phyloP scores from a whole-genome alignment of 2,888 invertebrate genomes.

The Azorinus chamasolen region DNA sequence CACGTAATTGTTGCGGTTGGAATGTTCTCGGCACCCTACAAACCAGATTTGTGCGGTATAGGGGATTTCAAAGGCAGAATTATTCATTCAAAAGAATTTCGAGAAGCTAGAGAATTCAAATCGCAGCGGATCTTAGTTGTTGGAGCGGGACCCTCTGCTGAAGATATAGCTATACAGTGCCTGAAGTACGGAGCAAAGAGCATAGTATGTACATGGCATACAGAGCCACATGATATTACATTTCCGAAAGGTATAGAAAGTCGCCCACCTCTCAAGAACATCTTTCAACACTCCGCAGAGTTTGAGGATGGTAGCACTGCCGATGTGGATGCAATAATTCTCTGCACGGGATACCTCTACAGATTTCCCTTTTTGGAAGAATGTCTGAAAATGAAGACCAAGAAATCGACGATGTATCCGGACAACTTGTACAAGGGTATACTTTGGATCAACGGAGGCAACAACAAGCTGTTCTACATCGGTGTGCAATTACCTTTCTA shows the following conservation, averaged over 20 bases:
- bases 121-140: constrained; percentile 34
- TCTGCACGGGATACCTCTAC: no score
- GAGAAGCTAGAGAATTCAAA: constrained; percentile 39
- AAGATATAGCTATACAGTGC: constrained; percentile 44
- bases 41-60: background rate
- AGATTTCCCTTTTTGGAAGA: no score
- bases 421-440: no score
- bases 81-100: constrained; percentile 36
- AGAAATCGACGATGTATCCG: no score
- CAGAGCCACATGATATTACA: constrained; percentile 44
- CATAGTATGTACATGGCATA: constrained; percentile 26
- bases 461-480: no score
- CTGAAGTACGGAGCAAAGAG: constrained; percentile 39
- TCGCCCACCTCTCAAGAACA: no score
- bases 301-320: no score
- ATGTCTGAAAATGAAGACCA: no score
- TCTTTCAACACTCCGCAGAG: no score
- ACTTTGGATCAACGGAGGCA: no score
- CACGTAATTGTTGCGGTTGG: constrained; percentile 7
- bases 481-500: no score
- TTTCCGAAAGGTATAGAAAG: constrained; percentile 50
- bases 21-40: constrained; percentile 8
- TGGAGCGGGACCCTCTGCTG: constrained; percentile 49
- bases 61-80: constrained; percentile 5
- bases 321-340: no score